Base-by-base conservation (phyloP, 2,797 vertebrate genomes). In the Centroberyx gerrardi region DNA sequence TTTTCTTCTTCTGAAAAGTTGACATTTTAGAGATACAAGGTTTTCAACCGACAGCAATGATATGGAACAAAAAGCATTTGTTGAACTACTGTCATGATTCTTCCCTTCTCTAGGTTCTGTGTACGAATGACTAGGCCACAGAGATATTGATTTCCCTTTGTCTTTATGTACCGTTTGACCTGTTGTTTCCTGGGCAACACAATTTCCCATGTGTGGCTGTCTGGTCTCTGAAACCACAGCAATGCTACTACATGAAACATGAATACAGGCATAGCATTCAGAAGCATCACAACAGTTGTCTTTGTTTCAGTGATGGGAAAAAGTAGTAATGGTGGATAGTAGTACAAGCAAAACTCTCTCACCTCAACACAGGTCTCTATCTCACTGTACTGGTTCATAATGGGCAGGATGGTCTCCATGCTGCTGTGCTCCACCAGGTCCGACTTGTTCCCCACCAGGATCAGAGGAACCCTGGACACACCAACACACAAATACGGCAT, bases 321-420 rank as follows among this genome's bases (percentile, higher is more conserved):
- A 0, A 42, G 33, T 8, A 7, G 40, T 9, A 13, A 28, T 9
- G 14, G 58, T 60, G 36, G 4, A 38, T 36, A 5, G n/a, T 31
- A 31, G 36, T 40, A 22, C 27, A 60, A 40, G 15, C 17, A 40
- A 59, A 14, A 15, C 6, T 42, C 40, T 42, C 95, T 81, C 93
- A 99, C 98, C 98, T 99, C 98, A 52, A 99, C 97, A 84, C 98
- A 99, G 0, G 98, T 99, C 95, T 99, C 98, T 82, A 99, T 98
- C 89, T 98, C 97, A 38, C 96, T 97, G 82, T 98, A 96, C 83
- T 97, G 97, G 92, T 99, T 99, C 98, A 99, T 99, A 78, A 99
- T 97, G 75, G 97, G 97, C 82, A 99, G 96, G 65, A 99, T 97
- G 68, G 96, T 97, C 90, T 99, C 98, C 98, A 99, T 98, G 89